These are phyloP conservation scores for Apodemus speciosus DNA, from an alignment of 2,113 vertebrate species.

Conservation along the genomic window DNA sequence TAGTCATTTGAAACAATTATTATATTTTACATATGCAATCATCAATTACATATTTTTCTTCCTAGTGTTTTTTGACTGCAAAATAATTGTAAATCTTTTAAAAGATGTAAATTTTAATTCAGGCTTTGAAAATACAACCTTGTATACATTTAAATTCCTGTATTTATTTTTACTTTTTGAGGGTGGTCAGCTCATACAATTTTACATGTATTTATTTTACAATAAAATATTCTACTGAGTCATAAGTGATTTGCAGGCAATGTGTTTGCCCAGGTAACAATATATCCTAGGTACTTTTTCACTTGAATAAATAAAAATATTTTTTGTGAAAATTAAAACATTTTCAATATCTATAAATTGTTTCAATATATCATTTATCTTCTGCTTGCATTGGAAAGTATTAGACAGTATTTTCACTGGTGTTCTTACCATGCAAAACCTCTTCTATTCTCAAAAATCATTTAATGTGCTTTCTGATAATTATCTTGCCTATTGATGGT, in stretches of 20 bases:
- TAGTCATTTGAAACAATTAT: not conserved
- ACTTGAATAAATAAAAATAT: not conserved
- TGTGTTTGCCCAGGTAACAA: too few species aligned
- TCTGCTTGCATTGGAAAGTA: not conserved
- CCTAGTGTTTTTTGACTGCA: rapidly evolving
- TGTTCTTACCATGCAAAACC: not conserved
- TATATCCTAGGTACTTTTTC: not conserved
- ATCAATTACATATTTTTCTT: not conserved
- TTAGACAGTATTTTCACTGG: not conserved
- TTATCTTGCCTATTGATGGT: not conserved
- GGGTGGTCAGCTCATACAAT: not conserved
- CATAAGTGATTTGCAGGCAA: not conserved
- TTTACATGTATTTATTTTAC: not conserved
- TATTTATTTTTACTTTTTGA: not conserved
- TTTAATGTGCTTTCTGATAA: not conserved
- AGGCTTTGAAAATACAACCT: not conserved
- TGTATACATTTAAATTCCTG: not conserved
- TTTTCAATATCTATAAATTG: not conserved
- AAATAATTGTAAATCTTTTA: not conserved
- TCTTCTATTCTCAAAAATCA: not conserved
- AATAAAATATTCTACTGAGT: not conserved
- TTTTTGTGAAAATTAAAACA: not conserved
- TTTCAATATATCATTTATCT: not conserved
- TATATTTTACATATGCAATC: not conserved
- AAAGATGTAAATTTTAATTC: not conserved